Conservation (phyloP, 2,797 vertebrate genomes). For the Sarcophilus harrisii region DNA sequence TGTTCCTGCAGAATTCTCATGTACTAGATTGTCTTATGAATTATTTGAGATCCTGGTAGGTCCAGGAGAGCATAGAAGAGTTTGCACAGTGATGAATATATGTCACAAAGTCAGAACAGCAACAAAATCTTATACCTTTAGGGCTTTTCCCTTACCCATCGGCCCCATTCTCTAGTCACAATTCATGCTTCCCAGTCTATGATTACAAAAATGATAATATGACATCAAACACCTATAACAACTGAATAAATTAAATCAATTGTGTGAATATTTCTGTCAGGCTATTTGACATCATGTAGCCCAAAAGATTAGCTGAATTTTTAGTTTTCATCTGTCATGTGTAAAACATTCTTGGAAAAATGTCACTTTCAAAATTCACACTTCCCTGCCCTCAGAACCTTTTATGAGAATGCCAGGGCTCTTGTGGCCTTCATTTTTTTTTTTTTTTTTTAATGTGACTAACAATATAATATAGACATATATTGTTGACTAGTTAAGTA, state of each 20-base stretch:
- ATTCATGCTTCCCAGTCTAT: not conserved
- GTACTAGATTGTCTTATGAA: not conserved
- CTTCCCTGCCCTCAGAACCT: not conserved
- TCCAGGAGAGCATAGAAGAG: not conserved
- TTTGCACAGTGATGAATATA: not conserved
- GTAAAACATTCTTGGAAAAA: not conserved
- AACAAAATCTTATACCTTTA: not conserved
- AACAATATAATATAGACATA: not conserved
- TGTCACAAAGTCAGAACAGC: not conserved
- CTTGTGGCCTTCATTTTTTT: not conserved
- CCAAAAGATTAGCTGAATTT: not conserved
- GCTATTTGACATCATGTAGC: not conserved
- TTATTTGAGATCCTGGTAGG: not conserved
- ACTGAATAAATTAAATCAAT: not conserved
- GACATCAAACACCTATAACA: not conserved
- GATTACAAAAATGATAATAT: not conserved
- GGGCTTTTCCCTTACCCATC: not conserved
- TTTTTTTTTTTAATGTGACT: not conserved
- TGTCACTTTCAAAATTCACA: not conserved
- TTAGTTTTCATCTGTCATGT: not conserved
- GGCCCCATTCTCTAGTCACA: not conserved
- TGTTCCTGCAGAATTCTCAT: not conserved
- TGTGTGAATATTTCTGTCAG: not conserved
- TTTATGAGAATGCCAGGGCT: not conserved
- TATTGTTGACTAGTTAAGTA: not conserved